Base-by-base conservation (phyloP, 2,113 vertebrate genomes). In the Haplotaxodon microlepis region DNA sequence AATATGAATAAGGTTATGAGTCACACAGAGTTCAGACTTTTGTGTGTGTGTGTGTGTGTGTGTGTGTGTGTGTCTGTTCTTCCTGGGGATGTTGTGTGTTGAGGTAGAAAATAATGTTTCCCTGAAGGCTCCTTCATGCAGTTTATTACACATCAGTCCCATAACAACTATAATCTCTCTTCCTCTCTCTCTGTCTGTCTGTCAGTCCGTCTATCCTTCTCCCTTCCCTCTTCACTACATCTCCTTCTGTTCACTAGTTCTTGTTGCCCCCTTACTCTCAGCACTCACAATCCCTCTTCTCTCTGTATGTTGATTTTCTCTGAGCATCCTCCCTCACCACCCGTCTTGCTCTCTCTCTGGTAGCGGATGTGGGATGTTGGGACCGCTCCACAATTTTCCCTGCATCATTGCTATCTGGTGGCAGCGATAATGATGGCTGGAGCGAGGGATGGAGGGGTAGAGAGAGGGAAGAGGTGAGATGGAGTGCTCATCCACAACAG, bases 141-240 rank as follows among this genome's bases (percentile, higher is more conserved):
- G 86, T 94, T 93, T 95, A 94, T 94, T 93, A 93, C 88, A 86
- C 88, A 93, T 93, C 91, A 93, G 92, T 90, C 89, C 88, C 85
- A 73, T 91, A 91, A 91, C 31, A 57, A 87, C 90, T 59, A 16
- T 31, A 78, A 57, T 88, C 84, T 84, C 83, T 40, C 47, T 54
- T 45, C 9, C 79, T 50, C 19, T 66, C 63, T 79, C 47, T 79
- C 17, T 12, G 4, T 47, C 57, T 53, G 40, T 27, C n/a, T 88
- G 59, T 61, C 59, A 1, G 59, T 69, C 66, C 66, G 78, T 86
- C 38, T 82, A 69, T 45, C 50, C 66, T 66, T 81, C 73, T 8
- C 42, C 45, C 90, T 24, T 29, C 45, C 38, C 31, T 36, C 4
- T 66, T 66, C 17, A 66, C 51, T 87, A 54, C 36, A 54, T 86